Conservation (phyloP, 2,888 invertebrate genomes). For the Glaucopsyche alexis region DNA sequence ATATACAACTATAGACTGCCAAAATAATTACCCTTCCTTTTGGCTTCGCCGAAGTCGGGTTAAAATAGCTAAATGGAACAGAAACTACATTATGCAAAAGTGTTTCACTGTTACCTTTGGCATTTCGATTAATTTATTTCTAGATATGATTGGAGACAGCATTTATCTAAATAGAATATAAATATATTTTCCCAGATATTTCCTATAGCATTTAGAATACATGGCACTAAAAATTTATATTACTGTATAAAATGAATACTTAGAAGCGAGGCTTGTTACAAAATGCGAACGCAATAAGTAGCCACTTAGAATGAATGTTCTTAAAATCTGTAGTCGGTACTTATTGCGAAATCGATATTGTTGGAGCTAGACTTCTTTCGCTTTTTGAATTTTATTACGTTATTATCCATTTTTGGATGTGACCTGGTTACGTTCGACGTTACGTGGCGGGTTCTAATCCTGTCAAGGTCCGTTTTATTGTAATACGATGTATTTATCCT, state of each 20-base stretch:
- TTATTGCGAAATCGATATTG: slow-evolving; percentile 1
- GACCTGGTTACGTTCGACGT: not conserved
- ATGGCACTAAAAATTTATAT: not conserved
- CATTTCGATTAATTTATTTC: not conserved
- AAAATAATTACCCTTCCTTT: too few species aligned
- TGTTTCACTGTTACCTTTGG: not conserved
- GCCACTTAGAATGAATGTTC: slow-evolving; percentile 12
- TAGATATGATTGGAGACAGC: not conserved
- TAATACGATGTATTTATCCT: not conserved
- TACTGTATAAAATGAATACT: not conserved
- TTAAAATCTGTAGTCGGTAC: not conserved
- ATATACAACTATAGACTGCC: too few species aligned
- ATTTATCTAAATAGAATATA: not conserved
- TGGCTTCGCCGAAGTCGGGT: too few species aligned
- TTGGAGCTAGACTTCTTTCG: not conserved
- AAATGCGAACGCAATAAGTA: slow-evolving; percentile 21
- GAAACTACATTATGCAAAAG: not conserved
- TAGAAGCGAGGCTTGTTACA: not conserved
- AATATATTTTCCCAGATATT: not conserved
- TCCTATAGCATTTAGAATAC: not conserved
- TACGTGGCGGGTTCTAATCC: not conserved
- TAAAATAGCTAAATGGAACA: not conserved
- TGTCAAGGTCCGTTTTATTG: not conserved
- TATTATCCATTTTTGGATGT: slow-evolving; percentile 12
- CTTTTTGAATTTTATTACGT: slow-evolving; percentile 18